Evolutionary conservation across 1,140 invertebrate genomes (phyloP), one percentile per base, ranked within the genome.

Genomic region (Archivesica marissinica): DNA sequence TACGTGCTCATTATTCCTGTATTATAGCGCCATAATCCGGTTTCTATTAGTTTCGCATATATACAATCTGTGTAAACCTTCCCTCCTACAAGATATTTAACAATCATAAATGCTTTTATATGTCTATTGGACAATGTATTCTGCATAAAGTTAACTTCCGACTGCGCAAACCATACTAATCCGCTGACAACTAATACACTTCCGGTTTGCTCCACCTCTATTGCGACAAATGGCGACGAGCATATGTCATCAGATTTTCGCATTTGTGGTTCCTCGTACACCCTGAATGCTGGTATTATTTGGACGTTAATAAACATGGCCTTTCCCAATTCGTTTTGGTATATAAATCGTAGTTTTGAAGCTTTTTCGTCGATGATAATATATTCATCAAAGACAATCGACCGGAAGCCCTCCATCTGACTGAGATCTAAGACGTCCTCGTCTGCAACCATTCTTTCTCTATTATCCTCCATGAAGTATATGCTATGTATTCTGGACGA

Each of bases 301-400:
- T 72, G 33, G 13, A 50, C 68, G n/a, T 72, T 44, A 13, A 72
- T 72, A 20, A 33, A 72, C 25, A 7, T 72, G 17, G 39, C 23
- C 1, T 47, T 23, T 20, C 68, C 68, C 17, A 47, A 50, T 20
- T 72, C 68, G n/a, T 72, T 72, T 41, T 72, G 39, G 35, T 72
- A 72, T 4, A 72, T 47, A 23, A 72, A 72, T 38, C 68, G 39
- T 15, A 72, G 20, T 72, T 50, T 72, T 1, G 68, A 72, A 41
- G 68, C 68, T 20, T 72, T 72, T 50, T 72, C 68, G 23, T 72
- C 68, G 15, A 72, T 72, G 11, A 72, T 72, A 28, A 72, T 30
- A 28, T 72, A 72, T 47, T 72, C 25, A 25, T 72, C 68, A 20
- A 72, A 72, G n/a, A 72, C 41, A 11, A 72, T 25, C 11, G 68